Evolutionary conservation across 2,797 vertebrate genomes (phyloP).

Genomic region (Crax fasciolata): DNA sequence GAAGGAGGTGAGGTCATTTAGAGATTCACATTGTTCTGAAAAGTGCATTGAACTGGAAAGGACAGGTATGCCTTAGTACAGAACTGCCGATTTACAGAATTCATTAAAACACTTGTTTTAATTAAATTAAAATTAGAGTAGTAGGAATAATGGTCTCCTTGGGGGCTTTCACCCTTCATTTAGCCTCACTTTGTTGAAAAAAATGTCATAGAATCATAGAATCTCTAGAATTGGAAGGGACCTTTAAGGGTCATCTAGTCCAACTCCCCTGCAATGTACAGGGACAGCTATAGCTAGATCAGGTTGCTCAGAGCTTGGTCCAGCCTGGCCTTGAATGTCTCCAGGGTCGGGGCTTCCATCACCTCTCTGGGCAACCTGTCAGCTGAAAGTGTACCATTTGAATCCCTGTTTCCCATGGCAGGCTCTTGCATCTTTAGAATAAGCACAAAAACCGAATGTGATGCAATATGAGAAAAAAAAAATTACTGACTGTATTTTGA

Average conservation of each 20-base stretch:
- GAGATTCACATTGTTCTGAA: neutral
- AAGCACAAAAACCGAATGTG: neutral
- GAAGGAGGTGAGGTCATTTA: neutral
- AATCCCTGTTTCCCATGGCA: neutral
- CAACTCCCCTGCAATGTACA: too few species aligned
- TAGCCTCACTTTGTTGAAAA: neutral
- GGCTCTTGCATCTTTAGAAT: neutral
- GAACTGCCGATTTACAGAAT: neutral
- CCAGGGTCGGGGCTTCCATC: too few species aligned
- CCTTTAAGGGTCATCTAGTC: too few species aligned
- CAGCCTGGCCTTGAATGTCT: too few species aligned
- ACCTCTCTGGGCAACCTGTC: too few species aligned
- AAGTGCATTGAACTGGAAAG: fast-evolving
- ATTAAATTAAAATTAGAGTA: neutral
- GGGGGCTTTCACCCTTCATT: neutral
- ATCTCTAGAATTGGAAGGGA: too few species aligned
- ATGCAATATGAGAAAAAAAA: neutral
- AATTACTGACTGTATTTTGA: neutral
- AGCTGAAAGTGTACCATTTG: neutral
- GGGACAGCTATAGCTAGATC: too few species aligned
- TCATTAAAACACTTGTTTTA: neutral
- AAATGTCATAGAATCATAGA: neutral
- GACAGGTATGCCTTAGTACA: fast-evolving
- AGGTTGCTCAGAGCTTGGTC: too few species aligned
- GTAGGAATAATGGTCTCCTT: neutral